These are phyloP conservation scores for Dicrurus megarhynchus DNA, from an alignment of 2,113 vertebrate species.

Conservation along the genomic window DNA sequence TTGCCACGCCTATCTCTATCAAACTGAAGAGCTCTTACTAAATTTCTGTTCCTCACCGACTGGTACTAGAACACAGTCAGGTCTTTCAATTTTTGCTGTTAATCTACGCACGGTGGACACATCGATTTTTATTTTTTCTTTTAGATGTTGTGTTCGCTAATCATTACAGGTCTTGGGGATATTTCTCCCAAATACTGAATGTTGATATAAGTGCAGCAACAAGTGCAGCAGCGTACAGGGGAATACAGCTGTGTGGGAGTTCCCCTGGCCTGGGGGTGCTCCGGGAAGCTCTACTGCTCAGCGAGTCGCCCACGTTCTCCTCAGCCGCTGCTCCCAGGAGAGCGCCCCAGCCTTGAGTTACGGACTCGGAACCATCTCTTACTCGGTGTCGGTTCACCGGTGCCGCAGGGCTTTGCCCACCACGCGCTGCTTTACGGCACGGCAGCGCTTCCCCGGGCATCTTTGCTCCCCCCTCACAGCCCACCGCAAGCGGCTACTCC, in stretches of 20 bases:
- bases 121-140: background rate
- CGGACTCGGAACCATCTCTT: fast-evolving
- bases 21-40: background rate
- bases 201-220: background rate
- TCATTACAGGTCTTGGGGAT: fast-evolving
- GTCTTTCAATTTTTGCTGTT: background rate
- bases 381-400: background rate
- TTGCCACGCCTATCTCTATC: fast-evolving
- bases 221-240: background rate
- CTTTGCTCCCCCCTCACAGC: background rate
- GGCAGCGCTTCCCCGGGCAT: fast-evolving
- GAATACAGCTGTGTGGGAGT: fast-evolving
- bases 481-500: fast-evolving
- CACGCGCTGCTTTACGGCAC: background rate
- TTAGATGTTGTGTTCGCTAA: no score
- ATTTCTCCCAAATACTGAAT: background rate
- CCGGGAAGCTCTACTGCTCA: fast-evolving
- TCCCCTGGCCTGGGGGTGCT: fast-evolving
- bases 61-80: background rate
- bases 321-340: fast-evolving
- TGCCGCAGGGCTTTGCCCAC: background rate
- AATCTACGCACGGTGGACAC: fast-evolving
- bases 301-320: fast-evolving
- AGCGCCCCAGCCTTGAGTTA: background rate
- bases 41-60: background rate